phyloP scores from a whole-genome alignment of 2,797 vertebrate species.

The Thunnus albacares region DNA sequence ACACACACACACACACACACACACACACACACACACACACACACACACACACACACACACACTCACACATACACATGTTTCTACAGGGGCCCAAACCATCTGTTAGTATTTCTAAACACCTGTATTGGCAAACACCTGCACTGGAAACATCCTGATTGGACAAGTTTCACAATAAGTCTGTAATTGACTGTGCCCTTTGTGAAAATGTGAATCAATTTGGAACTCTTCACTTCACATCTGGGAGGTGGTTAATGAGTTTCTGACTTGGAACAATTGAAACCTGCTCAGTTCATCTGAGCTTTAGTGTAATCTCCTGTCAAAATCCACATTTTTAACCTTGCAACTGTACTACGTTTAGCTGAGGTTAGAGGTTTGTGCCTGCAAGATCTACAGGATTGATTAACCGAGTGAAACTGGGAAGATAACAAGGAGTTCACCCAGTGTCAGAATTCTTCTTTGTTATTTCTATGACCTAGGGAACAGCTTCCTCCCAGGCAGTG shows the following conservation, averaged over 20 bases:
- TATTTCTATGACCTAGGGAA: background rate
- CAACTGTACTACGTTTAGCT: background rate
- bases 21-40: no score
- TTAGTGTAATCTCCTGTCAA: constrained; percentile 22
- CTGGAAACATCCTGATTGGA: constrained; percentile 56
- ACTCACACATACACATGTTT: constrained; percentile 7
- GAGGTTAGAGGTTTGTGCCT: background rate
- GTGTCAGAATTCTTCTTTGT: constrained; percentile 10
- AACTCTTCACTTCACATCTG: constrained; percentile 53
- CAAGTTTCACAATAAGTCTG: constrained; percentile 53
- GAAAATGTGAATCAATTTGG: constrained; percentile 55
- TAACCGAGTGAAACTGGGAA: background rate
- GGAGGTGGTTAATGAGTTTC: constrained; percentile 44
- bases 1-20: constrained; percentile 1
- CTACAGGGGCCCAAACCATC: constrained; percentile 54
- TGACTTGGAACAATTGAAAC: constrained; percentile 29
- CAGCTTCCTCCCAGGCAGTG: background rate
- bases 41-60: constrained; percentile 1
- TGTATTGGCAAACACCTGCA: constrained; percentile 68
- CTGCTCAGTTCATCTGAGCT: constrained; percentile 26
- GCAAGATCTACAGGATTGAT: background rate
- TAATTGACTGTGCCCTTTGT: constrained; percentile 56
- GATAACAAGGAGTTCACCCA: background rate
- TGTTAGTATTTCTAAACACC: constrained; percentile 68
- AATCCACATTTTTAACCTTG: constrained; percentile 31